These are phyloP conservation scores for Aurelia coerulea DNA, from an alignment of 30 jellyfish, hydroid and myxozoan genomes.

Conservation along the genomic window DNA sequence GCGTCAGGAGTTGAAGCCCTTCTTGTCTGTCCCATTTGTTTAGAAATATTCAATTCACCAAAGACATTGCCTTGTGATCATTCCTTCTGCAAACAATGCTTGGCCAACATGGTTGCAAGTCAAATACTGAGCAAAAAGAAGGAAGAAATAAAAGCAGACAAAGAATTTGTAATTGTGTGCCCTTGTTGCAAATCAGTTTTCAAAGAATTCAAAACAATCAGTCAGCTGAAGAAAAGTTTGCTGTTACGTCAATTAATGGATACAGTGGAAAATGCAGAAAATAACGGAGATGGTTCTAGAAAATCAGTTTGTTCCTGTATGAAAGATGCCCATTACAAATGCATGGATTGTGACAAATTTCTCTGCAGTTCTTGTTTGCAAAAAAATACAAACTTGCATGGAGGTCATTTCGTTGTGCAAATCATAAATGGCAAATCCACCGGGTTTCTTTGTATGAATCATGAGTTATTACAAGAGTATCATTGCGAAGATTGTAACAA, in stretches of 20 bases:
- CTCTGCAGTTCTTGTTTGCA: neutral
- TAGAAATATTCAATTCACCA: constrained; percentile 6
- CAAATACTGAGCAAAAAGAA: neutral
- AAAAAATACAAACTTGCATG: neutral
- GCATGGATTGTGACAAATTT: constrained; percentile 4
- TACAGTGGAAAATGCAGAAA: neutral
- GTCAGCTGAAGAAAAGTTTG: constrained; percentile 1
- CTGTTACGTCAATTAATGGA: constrained; percentile 9
- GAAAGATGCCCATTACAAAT: neutral
- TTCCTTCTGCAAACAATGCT: constrained; percentile 29
- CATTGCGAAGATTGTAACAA: neutral
- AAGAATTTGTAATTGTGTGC: neutral
- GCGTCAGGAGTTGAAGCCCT: neutral
- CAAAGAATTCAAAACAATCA: neutral
- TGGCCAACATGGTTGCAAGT: neutral
- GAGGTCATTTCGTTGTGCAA: neutral
- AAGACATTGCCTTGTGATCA: constrained; percentile 37
- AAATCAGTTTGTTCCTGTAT: neutral
- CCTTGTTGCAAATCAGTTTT: neutral
- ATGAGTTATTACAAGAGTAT: neutral
- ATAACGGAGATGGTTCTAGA: neutral
- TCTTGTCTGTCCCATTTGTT: constrained; percentile 13
- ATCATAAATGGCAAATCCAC: neutral
- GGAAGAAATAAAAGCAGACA: neutral
- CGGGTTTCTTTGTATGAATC: neutral